Conservation (phyloP, 2,888 invertebrate species). For the Trichopoda pennipes region DNA sequence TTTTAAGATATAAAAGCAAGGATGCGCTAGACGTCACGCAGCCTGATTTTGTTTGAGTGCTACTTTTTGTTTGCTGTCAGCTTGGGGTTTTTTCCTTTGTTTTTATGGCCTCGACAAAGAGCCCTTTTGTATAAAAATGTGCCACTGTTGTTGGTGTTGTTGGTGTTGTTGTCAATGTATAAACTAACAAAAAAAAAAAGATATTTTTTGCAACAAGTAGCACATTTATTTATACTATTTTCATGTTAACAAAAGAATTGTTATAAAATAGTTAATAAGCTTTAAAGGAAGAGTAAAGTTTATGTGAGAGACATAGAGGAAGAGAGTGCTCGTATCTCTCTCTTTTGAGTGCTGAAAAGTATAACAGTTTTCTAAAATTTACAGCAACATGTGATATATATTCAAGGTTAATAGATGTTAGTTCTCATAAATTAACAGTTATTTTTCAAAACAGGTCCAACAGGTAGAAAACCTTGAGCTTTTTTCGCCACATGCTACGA, state of each 20-base stretch:
- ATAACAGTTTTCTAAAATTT: constrained; percentile 1
- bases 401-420: constrained; percentile 57
- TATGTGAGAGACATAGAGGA: not conserved
- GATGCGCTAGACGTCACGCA: constrained; percentile 63
- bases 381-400: constrained; percentile 45
- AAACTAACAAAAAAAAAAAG: constrained; percentile 14
- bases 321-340: not conserved
- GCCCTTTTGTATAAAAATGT: constrained; percentile 26
- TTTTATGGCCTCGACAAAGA: constrained; percentile 47
- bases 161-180: constrained; percentile 18
- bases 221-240: constrained; percentile 43
- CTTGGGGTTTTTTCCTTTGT: constrained; percentile 6
- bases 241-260: not conserved
- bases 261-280: not conserved
- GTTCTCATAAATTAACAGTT: constrained; percentile 41
- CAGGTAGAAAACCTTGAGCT: constrained; percentile 62
- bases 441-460: constrained; percentile 48
- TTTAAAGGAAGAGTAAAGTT: not conserved
- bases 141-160: not conserved
- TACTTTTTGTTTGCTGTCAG: constrained; percentile 2
- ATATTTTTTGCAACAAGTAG: constrained; percentile 63
- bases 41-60: constrained; percentile 43
- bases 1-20: constrained; percentile 46
- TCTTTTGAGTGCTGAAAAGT: not conserved
- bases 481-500: constrained; percentile 37